Evolutionary conservation across 2,888 invertebrate genomes (phyloP).

Genomic region (Lochmaea crataegi): DNA sequence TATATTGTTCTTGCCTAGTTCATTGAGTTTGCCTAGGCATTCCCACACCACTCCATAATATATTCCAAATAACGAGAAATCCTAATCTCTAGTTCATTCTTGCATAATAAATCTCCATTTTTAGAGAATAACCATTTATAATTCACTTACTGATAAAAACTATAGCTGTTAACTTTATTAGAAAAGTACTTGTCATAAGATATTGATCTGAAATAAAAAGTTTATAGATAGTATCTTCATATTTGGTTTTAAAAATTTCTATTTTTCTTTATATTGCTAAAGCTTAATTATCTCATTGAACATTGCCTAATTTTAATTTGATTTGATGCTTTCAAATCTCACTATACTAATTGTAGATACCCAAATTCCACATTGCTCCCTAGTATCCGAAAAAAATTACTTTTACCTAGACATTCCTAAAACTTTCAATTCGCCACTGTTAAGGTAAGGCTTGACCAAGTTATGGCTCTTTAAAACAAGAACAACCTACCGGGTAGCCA

Average conservation of each 20-base stretch:
- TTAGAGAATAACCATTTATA: too few species aligned
- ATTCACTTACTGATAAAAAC: too few species aligned
- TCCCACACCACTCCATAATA: too few species aligned
- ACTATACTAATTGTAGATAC: constrained; percentile 4
- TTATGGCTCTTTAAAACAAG: constrained; percentile 32
- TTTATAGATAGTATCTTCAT: not conserved
- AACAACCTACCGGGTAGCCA: constrained; percentile 29
- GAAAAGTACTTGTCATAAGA: too few species aligned
- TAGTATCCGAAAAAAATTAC: not conserved
- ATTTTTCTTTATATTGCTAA: not conserved
- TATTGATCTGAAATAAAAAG: too few species aligned
- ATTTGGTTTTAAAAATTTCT: not conserved
- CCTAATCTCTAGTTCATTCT: too few species aligned
- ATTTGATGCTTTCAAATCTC: not conserved
- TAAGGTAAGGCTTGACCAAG: constrained; percentile 14
- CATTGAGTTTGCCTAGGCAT: too few species aligned
- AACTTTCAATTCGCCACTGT: constrained; percentile 3
- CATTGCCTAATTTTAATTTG: not conserved
- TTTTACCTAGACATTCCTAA: constrained; percentile 8
- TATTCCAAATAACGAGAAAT: too few species aligned
- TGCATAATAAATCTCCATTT: too few species aligned
- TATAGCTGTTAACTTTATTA: too few species aligned
- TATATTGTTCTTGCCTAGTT: too few species aligned
- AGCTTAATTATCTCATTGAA: not conserved
- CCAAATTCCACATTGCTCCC: not conserved